phyloP scores from a whole-genome alignment of 2,888 invertebrate genomes.

The Oligia fasciuncula region DNA sequence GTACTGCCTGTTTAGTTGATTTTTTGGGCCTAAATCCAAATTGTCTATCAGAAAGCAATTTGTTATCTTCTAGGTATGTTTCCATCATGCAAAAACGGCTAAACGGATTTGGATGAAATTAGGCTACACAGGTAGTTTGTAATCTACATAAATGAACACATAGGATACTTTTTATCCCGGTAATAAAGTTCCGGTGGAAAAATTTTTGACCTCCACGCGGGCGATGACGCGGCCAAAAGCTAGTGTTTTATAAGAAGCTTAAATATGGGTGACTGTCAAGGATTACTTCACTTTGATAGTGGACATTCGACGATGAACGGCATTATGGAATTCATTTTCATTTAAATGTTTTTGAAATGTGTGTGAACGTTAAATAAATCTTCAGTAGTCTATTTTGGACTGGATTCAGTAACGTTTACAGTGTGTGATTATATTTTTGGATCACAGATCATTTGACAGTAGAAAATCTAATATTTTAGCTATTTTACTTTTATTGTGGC shows the following conservation, averaged over 20 bases:
- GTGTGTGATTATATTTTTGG: not conserved
- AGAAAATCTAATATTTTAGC: not conserved
- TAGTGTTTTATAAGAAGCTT: constrained; percentile 8
- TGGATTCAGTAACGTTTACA: not conserved
- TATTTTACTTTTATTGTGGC: not conserved
- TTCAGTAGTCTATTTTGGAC: too few species aligned
- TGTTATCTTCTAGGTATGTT: too few species aligned
- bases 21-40: too few species aligned
- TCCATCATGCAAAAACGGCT: too few species aligned
- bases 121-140: too few species aligned
- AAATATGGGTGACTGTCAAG: not conserved
- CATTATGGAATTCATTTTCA: not conserved
- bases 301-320: not conserved
- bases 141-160: not conserved
- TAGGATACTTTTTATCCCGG: not conserved
- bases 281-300: not conserved
- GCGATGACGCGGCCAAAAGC: not conserved
- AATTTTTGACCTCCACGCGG: not conserved
- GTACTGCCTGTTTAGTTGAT: too few species aligned
- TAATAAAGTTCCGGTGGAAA: not conserved
- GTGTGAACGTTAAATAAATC: not conserved
- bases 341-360: not conserved
- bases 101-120: not conserved
- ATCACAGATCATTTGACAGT: not conserved
- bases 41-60: too few species aligned